Percentiles rank a stretch among this genome's conserved stretches.
Evolutionary conservation across 2,888 invertebrate genomes (phyloP).

Genomic region (Pollenia labialis): DNA sequence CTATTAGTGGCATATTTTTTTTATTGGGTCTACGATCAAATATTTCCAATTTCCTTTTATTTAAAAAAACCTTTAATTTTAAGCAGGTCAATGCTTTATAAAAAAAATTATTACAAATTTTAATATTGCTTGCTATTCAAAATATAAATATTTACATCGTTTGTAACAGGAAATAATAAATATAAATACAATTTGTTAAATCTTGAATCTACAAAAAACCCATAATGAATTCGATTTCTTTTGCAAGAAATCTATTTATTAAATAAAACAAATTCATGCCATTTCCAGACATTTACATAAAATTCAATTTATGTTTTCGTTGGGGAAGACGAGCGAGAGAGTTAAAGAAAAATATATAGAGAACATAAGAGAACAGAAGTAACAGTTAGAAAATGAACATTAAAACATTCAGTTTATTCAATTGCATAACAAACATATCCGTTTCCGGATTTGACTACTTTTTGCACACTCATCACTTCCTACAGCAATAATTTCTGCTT

Average conservation of each 20-base stretch:
- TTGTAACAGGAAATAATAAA: slow-evolving; percentile 45
- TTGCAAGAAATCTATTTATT: slow-evolving; percentile 23
- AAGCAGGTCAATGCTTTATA: no score
- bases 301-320: slow-evolving; percentile 64
- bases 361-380: not conserved
- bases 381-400: slow-evolving; percentile 50
- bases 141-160: not conserved
- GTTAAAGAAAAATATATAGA: not conserved
- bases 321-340: slow-evolving; percentile 11
- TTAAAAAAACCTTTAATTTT: no score
- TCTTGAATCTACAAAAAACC: slow-evolving; percentile 24
- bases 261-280: slow-evolving; percentile 60
- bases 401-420: slow-evolving; percentile 68
- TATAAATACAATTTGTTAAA: slow-evolving; percentile 46
- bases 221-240: slow-evolving; percentile 50
- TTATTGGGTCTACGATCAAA: no score
- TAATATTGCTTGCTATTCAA: no score
- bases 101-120: no score
- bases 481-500: slow-evolving; percentile 72
- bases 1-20: no score
- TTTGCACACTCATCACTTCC: slow-evolving; percentile 73
- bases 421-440: slow-evolving; percentile 73
- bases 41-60: no score
- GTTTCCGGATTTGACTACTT: slow-evolving; percentile 71
- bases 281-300: slow-evolving; percentile 67